Percentiles rank a stretch among this genome's conserved stretches.
These are phyloP conservation scores for Trididemnum clinides DNA, from an alignment of 23 tunicate species.

Conservation along the genomic window DNA sequence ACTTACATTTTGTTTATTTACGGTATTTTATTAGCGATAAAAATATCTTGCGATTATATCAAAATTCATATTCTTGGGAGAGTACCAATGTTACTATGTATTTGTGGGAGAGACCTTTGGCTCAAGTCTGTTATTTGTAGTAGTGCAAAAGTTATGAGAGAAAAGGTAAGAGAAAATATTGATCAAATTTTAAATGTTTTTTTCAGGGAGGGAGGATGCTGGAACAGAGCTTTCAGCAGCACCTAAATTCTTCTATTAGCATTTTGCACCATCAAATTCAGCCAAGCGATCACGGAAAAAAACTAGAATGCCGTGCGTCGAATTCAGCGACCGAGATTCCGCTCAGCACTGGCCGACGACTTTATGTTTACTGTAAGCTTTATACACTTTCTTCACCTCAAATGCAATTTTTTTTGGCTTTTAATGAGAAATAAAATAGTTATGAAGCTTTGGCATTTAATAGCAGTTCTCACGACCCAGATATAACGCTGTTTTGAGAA, in stretches of 20 bases:
- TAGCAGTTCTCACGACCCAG: no score
- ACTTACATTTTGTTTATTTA: no score
- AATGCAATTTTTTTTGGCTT: no score
- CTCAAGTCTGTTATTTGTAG: not conserved
- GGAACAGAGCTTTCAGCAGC: not conserved
- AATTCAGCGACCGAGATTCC: slow-evolving; percentile 55
- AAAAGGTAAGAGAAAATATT: not conserved
- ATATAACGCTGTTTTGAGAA: no score
- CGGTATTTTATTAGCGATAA: no score
- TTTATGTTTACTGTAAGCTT: slow-evolving; percentile 69
- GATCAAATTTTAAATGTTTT: not conserved
- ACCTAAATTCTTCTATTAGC: slow-evolving; percentile 14
- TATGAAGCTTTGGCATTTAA: no score
- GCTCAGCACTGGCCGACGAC: not conserved
- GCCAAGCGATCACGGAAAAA: slow-evolving; percentile 40
- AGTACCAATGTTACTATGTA: not conserved
- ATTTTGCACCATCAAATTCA: not conserved
- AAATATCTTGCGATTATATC: no score
- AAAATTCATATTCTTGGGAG: no score
- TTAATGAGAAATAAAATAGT: no score
- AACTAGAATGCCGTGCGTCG: slow-evolving; percentile 35
- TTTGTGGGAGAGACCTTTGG: not conserved
- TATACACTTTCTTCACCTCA: not conserved
- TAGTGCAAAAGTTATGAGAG: not conserved
- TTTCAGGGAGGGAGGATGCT: slow-evolving; percentile 31